Evolutionary conservation across 1,140 invertebrate species (phyloP).

Genomic region (Drosophila pectinifera): DNA sequence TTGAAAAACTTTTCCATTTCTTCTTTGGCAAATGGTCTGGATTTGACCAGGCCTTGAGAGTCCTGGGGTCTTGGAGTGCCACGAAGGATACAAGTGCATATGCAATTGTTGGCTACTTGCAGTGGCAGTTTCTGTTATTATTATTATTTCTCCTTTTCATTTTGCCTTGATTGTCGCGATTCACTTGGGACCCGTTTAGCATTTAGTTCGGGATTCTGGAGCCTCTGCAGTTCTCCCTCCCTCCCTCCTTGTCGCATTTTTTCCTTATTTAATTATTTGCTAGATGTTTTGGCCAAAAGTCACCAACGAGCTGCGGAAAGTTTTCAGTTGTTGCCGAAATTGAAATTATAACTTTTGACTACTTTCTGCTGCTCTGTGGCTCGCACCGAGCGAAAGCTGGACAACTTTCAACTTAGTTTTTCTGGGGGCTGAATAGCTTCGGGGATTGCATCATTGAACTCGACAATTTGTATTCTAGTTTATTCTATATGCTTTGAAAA

Average conservation of each 20-base stretch:
- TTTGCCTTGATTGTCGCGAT: slow-evolving; percentile 61
- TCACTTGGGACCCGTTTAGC: slow-evolving; percentile 71
- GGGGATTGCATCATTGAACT: slow-evolving; percentile 9
- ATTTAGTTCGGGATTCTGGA: slow-evolving; percentile 57
- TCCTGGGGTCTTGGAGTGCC: slow-evolving; percentile 14
- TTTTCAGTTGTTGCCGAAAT: slow-evolving; percentile 65
- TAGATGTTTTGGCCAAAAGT: slow-evolving; percentile 54
- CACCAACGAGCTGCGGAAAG: slow-evolving; percentile 54
- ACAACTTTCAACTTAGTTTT: slow-evolving; percentile 14
- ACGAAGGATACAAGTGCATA: slow-evolving; percentile 71
- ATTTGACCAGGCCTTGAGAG: slow-evolving; percentile 20
- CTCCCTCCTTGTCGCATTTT: slow-evolving; percentile 15
- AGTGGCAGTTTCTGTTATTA: slow-evolving; percentile 36
- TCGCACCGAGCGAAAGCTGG: slow-evolving; percentile 1
- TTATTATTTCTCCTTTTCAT: slow-evolving; percentile 19
- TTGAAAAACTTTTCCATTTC: slow-evolving; percentile 73
- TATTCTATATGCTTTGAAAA: slow-evolving; percentile 6
- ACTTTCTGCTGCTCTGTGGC: slow-evolving; percentile 32
- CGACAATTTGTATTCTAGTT: neutral
- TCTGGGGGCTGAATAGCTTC: slow-evolving; percentile 5
- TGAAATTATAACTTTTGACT: slow-evolving; percentile 71
- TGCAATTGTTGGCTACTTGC: slow-evolving; percentile 72
- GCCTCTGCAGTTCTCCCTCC: slow-evolving; percentile 6
- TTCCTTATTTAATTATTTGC: slow-evolving; percentile 73
- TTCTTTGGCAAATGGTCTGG: slow-evolving; percentile 62